Percentiles rank a stretch among this genome's conserved stretches.
These are phyloP conservation scores for Tolmerus cingulatus DNA, from an alignment of 2,888 invertebrate species.

Conservation along the genomic window DNA sequence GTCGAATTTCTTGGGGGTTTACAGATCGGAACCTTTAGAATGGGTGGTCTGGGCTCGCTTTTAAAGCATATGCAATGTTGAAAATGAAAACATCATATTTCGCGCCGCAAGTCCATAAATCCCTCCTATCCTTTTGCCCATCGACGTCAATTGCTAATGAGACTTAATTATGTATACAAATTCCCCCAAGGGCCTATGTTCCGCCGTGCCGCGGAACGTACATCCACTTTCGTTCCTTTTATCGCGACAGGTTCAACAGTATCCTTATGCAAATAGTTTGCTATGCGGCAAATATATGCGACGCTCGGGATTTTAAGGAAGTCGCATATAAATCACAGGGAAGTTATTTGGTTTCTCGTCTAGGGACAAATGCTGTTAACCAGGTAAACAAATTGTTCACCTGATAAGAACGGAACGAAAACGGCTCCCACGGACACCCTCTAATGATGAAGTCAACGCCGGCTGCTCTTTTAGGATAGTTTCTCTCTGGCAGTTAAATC, in stretches of 20 bases:
- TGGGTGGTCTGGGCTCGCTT: no score
- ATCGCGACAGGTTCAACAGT: constrained; percentile 26
- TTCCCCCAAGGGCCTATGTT: neutral
- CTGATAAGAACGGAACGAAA: constrained; percentile 34
- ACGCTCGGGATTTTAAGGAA: constrained; percentile 35
- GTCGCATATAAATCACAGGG: constrained; percentile 38
- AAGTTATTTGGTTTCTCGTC: constrained; percentile 27
- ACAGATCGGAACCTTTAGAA: no score
- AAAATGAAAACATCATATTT: neutral
- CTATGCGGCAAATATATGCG: neutral
- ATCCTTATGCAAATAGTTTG: constrained; percentile 35
- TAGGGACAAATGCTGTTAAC: constrained; percentile 33
- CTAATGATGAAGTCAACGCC: constrained; percentile 1
- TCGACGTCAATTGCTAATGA: neutral
- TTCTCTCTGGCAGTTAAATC: neutral
- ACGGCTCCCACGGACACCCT: constrained; percentile 31
- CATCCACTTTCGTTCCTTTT: neutral
- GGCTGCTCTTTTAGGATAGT: neutral
- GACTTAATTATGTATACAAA: neutral
- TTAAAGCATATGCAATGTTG: neutral
- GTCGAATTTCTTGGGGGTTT: no score
- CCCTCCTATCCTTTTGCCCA: neutral
- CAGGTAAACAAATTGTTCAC: constrained; percentile 38
- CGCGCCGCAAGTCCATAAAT: neutral
- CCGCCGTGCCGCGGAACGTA: neutral